phyloP scores from a whole-genome alignment of 1,140 invertebrate species.

The Archegozetes longisetosus region DNA sequence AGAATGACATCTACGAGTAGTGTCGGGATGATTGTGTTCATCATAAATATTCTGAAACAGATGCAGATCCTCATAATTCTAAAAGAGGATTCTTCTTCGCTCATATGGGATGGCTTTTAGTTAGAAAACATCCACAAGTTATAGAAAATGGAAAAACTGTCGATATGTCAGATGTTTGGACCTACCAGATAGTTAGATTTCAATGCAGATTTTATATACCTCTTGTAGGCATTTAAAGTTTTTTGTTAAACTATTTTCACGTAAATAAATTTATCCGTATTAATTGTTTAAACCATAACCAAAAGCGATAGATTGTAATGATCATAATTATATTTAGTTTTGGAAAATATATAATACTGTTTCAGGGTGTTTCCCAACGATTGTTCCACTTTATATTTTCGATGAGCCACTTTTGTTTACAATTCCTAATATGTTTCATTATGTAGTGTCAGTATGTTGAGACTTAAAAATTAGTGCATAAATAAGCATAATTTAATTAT shows the following conservation, averaged over 20 bases:
- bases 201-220: slow-evolving; percentile 69
- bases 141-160: slow-evolving; percentile 63
- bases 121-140: slow-evolving; percentile 75
- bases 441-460: too few species aligned
- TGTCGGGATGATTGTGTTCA: slow-evolving; percentile 84
- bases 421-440: slow-evolving; percentile 47
- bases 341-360: slow-evolving; percentile 63
- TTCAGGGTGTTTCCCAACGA: slow-evolving; percentile 34
- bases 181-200: slow-evolving; percentile 67
- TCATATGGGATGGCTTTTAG: slow-evolving; percentile 84
- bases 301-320: background rate
- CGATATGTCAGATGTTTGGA: slow-evolving; percentile 64
- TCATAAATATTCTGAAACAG: slow-evolving; percentile 89
- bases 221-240: too few species aligned
- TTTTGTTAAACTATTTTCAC: slow-evolving; percentile 33
- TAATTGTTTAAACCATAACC: too few species aligned
- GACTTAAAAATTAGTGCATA: too few species aligned
- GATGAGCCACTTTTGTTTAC: background rate
- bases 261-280: background rate
- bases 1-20: slow-evolving; percentile 88
- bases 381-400: slow-evolving; percentile 56
- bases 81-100: slow-evolving; percentile 89
- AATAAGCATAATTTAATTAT: too few species aligned
- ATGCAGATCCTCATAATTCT: slow-evolving; percentile 91
- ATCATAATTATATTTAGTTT: slow-evolving; percentile 34